These are phyloP conservation scores for Baccha elongata DNA, from an alignment of 2,888 invertebrate genomes.

Conservation along the genomic window DNA sequence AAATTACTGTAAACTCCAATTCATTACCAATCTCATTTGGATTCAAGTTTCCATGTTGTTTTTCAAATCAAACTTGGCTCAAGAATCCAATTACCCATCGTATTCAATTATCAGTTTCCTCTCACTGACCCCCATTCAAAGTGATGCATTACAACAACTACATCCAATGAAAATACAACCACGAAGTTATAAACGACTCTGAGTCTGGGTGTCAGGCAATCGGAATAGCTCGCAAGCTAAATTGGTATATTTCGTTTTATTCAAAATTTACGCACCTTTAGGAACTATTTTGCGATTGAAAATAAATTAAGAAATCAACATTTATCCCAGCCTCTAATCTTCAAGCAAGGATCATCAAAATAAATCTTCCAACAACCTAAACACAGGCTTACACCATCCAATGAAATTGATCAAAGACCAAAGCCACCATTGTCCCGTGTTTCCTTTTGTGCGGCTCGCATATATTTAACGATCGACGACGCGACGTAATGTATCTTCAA, in stretches of 20 bases:
- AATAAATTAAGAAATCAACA: conserved; percentile 44
- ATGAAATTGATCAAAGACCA: conserved; percentile 15
- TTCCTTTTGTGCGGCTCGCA: conserved; percentile 14
- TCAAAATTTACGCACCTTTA: conserved; percentile 26
- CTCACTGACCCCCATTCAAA: conserved; percentile 60
- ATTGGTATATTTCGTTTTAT: conserved; percentile 1
- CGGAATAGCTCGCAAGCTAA: conserved; percentile 1
- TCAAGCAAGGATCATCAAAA: conserved; percentile 12
- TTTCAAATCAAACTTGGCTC: neutral
- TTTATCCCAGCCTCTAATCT: conserved; percentile 11
- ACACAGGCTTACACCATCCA: conserved; percentile 16
- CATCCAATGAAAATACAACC: neutral
- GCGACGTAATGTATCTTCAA: conserved; percentile 17
- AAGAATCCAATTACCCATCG: conserved; percentile 28
- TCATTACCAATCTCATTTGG: no score
- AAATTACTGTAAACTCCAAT: no score
- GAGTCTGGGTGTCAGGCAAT: conserved; percentile 7
- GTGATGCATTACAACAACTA: conserved; percentile 15
- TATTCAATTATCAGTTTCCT: conserved; percentile 40
- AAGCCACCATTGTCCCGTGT: conserved; percentile 54
- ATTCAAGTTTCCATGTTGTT: neutral
- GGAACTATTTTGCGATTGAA: conserved; percentile 7
- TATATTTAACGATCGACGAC: neutral
- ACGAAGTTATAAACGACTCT: conserved; percentile 1
- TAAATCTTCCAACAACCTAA: conserved; percentile 9